Conservation (phyloP, 2,113 vertebrate genomes). For the Emydocephalus ijimae region DNA sequence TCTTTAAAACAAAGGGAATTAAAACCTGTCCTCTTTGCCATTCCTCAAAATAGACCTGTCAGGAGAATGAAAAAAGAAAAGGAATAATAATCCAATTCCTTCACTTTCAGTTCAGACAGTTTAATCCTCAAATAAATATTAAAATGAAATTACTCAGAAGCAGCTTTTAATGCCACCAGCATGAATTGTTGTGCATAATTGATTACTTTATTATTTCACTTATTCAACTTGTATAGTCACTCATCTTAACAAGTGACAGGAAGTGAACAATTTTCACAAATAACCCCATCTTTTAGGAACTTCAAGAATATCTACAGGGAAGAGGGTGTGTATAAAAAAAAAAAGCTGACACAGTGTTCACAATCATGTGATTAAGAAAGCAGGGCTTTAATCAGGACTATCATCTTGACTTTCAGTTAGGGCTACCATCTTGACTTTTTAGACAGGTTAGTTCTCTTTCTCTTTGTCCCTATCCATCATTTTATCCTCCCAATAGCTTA, state of each 20-base stretch:
- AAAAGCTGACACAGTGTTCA: background rate
- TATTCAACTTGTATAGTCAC: background rate
- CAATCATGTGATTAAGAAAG: background rate
- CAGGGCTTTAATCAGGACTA: background rate
- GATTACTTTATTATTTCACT: background rate
- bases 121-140: slow-evolving; percentile 41
- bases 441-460: background rate
- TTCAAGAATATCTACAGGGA: background rate
- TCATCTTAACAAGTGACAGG: background rate
- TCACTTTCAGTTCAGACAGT: slow-evolving; percentile 4
- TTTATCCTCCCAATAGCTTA: background rate
- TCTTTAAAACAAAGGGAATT: background rate
- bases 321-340: background rate
- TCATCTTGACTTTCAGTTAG: background rate
- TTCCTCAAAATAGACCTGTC: background rate
- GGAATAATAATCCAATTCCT: background rate
- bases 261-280: background rate
- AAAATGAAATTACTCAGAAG: slow-evolving; percentile 41
- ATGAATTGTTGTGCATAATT: background rate
- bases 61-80: background rate
- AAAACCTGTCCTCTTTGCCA: background rate
- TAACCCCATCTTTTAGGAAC: background rate
- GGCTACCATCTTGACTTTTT: background rate
- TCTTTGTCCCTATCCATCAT: background rate
- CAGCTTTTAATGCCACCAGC: slow-evolving; percentile 27